Evolutionary conservation across 2,113 vertebrate species (phyloP), one percentile per base, ranked within the genome.

Genomic region (Mellivora capensis): DNA sequence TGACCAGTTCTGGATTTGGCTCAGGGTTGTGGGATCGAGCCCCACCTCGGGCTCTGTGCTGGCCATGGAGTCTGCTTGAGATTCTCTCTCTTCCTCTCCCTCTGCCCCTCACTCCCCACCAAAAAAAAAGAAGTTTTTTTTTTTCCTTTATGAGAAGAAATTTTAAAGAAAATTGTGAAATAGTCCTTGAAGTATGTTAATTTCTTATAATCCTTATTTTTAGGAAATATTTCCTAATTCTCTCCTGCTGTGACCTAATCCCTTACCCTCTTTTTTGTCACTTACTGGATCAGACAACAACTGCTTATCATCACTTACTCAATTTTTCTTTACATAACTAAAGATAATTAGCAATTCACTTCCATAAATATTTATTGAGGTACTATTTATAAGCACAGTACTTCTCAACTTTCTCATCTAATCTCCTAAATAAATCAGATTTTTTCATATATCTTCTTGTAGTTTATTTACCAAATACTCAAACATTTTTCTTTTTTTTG

Each of bases 291-390:
- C 64, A 83, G 31, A 67, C 31, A 62, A 74, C 31, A 96, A 83
- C 69, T 81, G 52, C 20, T 91, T 87, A 62, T 74, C 62, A 67
- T 94, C 37, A 86, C 52, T 90, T 72, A 87, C 14, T 42, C 61
- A 89, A 3, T 79, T 80, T 87, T 96, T 87, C 42, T 83, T 83
- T 87, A 82, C 0, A 18, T 87, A 90, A 72, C 67, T 87, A 80
- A 86, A 64, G 42, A 67, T 74, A 90, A 87, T 93, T 94, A 97
- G 44, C 44, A 90, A 23, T 77, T 93, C 37, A 77, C 23, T 83
- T 89, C 17, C 34, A 44, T 86, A 94, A 96, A 61, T 86, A 87
- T 93, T 87, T 87, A 89, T 83, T 91, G 47, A 85, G 31, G 31
- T 81, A 67, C 21, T 67, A 7, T 92, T 93, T 84, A 79, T 47